Conservation (phyloP, 2,797 vertebrate genomes). For the Pogonophryne albipinna region DNA sequence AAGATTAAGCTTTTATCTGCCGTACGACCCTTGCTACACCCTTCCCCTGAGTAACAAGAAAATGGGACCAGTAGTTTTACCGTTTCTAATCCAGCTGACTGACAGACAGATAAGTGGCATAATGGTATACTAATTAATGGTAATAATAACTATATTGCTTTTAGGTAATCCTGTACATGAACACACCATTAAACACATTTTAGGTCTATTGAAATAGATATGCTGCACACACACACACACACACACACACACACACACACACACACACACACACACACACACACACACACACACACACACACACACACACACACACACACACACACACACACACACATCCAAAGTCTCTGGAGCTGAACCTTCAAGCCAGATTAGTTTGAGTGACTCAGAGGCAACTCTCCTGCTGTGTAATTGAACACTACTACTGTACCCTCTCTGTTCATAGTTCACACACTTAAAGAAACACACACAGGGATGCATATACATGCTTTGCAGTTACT, state of each 20-base stretch:
- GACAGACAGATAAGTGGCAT: too few relatives aligned
- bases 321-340: slow-evolving; percentile 7
- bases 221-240: slow-evolving; percentile 1
- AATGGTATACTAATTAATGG: not conserved
- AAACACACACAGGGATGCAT: slow-evolving; percentile 3
- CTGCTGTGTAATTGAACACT: slow-evolving; percentile 69
- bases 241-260: slow-evolving; percentile 26
- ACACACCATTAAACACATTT: not conserved
- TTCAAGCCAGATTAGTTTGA: slow-evolving; percentile 75
- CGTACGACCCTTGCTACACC: too few relatives aligned
- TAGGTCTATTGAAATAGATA: too few relatives aligned
- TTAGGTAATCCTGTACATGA: not conserved
- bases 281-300: not conserved
- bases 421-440: slow-evolving; percentile 43
- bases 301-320: not conserved
- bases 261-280: slow-evolving; percentile 33
- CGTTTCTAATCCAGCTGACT: too few relatives aligned
- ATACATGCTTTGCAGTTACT: slow-evolving; percentile 12
- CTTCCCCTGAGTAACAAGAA: too few relatives aligned
- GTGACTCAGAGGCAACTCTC: slow-evolving; percentile 68
- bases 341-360: slow-evolving; percentile 61
- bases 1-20: too few relatives aligned
- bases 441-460: slow-evolving; percentile 27
- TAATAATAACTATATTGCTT: slow-evolving; percentile 13
- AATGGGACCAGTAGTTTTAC: too few relatives aligned